Base-by-base conservation (phyloP, 2,888 invertebrate genomes). In the Corbicula japonica region DNA sequence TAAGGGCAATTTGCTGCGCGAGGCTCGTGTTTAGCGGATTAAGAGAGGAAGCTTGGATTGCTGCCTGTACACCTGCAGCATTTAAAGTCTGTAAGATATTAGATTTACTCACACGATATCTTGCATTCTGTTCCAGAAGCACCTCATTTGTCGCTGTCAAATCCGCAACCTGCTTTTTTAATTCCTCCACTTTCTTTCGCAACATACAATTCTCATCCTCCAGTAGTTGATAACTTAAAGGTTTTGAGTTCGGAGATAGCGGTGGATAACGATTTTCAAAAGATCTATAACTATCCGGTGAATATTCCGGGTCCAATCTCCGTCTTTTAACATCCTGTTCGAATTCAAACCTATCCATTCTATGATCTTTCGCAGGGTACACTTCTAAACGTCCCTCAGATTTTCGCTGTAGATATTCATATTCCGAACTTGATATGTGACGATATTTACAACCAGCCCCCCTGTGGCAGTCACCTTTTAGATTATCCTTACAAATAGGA, bases 91-190 rank as follows among this genome's bases (percentile, higher is more conserved):
- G 87, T 15, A 89, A 83, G 32, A 88, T 82, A 58, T 89, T 91
- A 26, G 90, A 80, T 76, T 90, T 89, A 83, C 89, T 88, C 58
- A 91, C 88, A 35, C 96, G 94, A 77, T 96, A 93, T 83, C 96
- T 95, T 30, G 96, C 96, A 93, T 96, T 96, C 93, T 97, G 96
- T 88, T 96, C 96, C 81, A 97, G 93, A 15, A 97, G 94, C 91
- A 96, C 96, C 91, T 97, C 96, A 92, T 97, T 97, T 10, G 96
- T 96, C 1, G 96, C 96, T 41, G 96, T 95, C 79, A 96, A 93
- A 92, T 96, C 96, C 38, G 95, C 95, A 23, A 96, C 95, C 93
- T 96, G 95, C 90, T 96, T 95, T 91, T 96, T 96, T 73, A 96
- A 92, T 87, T 96, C 96, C 58, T 96, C 96, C 60, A 96, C 95